These are phyloP conservation scores for Tragelaphus strepsiceros DNA, from an alignment of 2,113 vertebrate species.

Conservation along the genomic window DNA sequence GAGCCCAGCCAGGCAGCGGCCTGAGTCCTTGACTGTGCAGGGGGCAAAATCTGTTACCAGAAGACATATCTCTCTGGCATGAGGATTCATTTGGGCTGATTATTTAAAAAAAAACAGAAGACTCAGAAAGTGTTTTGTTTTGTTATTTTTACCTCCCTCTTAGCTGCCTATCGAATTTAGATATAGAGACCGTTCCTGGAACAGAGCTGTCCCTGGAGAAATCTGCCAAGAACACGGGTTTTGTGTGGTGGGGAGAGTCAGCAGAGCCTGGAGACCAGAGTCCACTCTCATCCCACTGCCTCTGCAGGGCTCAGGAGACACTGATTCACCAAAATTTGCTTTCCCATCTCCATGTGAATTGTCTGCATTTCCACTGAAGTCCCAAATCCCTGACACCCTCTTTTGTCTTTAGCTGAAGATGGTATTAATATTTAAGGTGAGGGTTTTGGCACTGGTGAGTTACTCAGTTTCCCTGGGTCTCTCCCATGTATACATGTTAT, in stretches of 20 bases:
- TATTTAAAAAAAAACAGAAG: not conserved
- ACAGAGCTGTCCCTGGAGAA: not conserved
- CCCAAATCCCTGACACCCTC: not conserved
- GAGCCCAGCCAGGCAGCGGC: not conserved
- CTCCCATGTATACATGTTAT: not conserved
- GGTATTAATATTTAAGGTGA: not conserved
- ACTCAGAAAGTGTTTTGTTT: too few species aligned
- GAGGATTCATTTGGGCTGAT: not conserved
- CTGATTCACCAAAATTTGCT: not conserved
- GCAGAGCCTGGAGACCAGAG: not conserved
- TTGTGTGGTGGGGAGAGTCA: not conserved
- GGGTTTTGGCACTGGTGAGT: not conserved
- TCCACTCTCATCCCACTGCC: not conserved
- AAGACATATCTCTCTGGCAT: not conserved
- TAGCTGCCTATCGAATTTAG: not conserved
- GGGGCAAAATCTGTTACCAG: not conserved
- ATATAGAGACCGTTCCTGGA: not conserved
- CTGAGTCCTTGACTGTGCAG: not conserved
- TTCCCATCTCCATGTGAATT: not conserved
- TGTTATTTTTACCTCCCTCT: not conserved
- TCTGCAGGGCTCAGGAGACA: not conserved
- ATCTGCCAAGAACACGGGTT: not conserved
- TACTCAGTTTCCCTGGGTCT: not conserved
- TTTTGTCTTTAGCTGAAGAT: not conserved
- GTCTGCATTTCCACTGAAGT: not conserved